Evolutionary conservation across 2,797 vertebrate species (phyloP).

Genomic region (Jordanella pulchra): DNA sequence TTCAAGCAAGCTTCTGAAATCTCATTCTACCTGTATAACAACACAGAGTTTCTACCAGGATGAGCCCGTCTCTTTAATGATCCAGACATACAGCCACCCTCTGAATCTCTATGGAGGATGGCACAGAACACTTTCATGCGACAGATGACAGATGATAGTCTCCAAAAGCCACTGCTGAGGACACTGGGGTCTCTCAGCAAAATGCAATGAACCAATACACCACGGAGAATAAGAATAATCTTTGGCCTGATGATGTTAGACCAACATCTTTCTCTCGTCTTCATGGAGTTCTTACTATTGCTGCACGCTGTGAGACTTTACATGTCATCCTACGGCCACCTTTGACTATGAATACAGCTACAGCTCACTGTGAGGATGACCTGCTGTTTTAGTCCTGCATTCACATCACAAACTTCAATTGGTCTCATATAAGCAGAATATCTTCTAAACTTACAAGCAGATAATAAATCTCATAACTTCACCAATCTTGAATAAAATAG

Average conservation of each 20-base stretch:
- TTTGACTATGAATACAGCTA: no score
- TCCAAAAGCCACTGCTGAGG: not conserved
- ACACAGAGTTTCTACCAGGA: constrained; percentile 39
- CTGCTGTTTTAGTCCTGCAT: no score
- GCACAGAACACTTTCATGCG: not conserved
- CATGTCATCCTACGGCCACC: not conserved
- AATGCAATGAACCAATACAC: not conserved
- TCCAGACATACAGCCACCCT: constrained; percentile 53
- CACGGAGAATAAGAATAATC: not conserved
- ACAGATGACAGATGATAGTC: not conserved
- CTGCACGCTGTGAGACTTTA: not conserved
- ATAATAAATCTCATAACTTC: no score
- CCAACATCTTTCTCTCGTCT: not conserved
- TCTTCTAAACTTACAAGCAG: no score
- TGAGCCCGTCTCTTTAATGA: constrained; percentile 41
- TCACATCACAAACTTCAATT: no score
- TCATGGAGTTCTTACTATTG: not conserved
- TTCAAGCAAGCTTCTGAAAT: constrained; percentile 29
- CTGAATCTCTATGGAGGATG: constrained; percentile 34
- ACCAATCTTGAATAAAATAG: no score
- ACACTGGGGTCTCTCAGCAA: not conserved
- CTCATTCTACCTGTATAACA: constrained; percentile 34
- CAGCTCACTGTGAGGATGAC: no score
- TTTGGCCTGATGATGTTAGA: not conserved
- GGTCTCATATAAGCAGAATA: no score